These are phyloP conservation scores for Chalcosyrphus nemorum DNA, from an alignment of 2,888 invertebrate genomes.

Conservation along the genomic window DNA sequence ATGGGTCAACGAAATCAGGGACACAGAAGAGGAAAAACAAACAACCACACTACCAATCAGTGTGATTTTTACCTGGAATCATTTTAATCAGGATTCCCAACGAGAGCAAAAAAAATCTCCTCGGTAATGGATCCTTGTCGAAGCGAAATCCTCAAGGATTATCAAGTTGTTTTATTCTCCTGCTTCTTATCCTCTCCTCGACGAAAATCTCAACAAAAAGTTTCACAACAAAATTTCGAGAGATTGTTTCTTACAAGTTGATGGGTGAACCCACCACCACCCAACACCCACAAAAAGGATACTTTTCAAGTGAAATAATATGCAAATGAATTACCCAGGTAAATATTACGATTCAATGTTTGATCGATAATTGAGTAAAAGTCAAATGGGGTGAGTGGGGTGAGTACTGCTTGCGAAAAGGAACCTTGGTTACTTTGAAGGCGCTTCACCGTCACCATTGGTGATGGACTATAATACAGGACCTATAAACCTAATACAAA, in stretches of 20 bases:
- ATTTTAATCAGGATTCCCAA: constrained; percentile 16
- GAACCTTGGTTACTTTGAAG: constrained; percentile 40
- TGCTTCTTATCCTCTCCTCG: neutral
- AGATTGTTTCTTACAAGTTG: constrained; percentile 11
- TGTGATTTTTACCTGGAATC: constrained; percentile 14
- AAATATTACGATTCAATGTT: constrained; percentile 63
- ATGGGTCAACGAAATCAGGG: constrained; percentile 35
- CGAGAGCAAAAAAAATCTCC: neutral
- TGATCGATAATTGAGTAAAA: constrained; percentile 69
- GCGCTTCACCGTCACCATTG: constrained; percentile 31
- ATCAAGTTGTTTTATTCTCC: neutral
- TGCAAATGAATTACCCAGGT: constrained; percentile 66
- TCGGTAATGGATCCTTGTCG: constrained; percentile 33
- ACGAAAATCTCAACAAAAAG: constrained; percentile 24
- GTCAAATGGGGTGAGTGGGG: constrained; percentile 17
- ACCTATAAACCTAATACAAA: constrained; percentile 7
- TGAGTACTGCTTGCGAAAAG: too few species aligned
- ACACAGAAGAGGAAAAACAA: neutral
- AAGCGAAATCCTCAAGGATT: constrained; percentile 36
- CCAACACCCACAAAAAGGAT: constrained; percentile 15
- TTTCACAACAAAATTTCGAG: constrained; percentile 55
- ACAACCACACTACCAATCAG: constrained; percentile 29
- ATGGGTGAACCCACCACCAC: neutral
- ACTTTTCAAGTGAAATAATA: constrained; percentile 59
- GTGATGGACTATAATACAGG: constrained; percentile 27